phyloP scores from a whole-genome alignment of 2,113 vertebrate species.

The Probosciger aterrimus region DNA sequence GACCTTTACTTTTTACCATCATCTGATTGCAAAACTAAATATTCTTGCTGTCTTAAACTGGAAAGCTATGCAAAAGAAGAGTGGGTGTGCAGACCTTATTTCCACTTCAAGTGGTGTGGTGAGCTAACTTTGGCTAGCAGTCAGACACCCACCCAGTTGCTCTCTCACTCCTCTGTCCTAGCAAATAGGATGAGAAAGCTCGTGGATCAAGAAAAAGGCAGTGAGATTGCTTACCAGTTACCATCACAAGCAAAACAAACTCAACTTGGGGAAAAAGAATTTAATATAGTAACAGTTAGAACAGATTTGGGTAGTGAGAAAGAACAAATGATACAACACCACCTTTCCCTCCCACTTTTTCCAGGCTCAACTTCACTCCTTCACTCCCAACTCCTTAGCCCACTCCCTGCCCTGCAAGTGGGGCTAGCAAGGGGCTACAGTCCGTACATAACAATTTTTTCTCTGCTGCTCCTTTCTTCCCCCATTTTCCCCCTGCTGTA shows the following conservation, averaged over 20 bases:
- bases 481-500: neutral
- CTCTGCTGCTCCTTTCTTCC: neutral
- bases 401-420: neutral
- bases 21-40: neutral
- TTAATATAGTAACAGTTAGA: neutral
- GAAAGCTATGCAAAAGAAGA: neutral
- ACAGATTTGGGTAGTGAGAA: neutral
- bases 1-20: neutral
- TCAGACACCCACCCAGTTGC: neutral
- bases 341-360: neutral
- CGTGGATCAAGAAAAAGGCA: neutral
- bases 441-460: neutral
- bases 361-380: neutral
- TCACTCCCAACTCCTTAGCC: accelerated
- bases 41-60: neutral
- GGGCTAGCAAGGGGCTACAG: neutral
- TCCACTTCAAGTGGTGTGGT: neutral
- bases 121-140: neutral
- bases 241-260: neutral
- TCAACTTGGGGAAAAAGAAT: neutral
- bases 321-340: neutral
- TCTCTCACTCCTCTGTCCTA: neutral
- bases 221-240: neutral
- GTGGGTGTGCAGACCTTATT: neutral
- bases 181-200: neutral